Evolutionary conservation across 2,113 vertebrate species (phyloP), one percentile per base, ranked within the genome.

Genomic region (Malurus melanocephalus): DNA sequence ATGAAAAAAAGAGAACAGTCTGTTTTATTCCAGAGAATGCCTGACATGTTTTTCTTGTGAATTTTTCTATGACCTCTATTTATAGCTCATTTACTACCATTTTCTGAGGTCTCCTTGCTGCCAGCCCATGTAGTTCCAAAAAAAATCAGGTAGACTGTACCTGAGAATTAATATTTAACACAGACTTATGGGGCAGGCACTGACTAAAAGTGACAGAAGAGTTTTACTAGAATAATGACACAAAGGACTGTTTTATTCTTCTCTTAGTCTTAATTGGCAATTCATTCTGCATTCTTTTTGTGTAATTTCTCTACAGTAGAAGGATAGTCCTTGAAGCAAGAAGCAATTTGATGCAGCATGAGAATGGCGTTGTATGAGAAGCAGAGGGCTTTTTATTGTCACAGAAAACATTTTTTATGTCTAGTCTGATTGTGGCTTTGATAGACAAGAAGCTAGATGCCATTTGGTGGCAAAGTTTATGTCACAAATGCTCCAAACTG

Each of bases 261-360:
- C 51, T 88, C 28, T 62, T 62, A 66, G 43, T 51, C 71, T 55
- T 75, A 89, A 92, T 48, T 90, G 35, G 38, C 64, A 94, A 95
- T 91, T 85, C 9, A 1, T 23, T 80, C 16, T 57, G 43, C 60
- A 90, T 84, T n/a, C 19, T 71, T 87, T 90, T 85, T 65, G 38
- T 85, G 46, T 60, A 92, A 75, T 28, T 61, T 72, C 67, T 94
- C 69, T 91, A 68, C 69, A 79, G 67, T 27, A 73, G 52, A 91
- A 87, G 56, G 51, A 65, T 56, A 81, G 57, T 72, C 65, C 84
- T 95, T 85, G 60, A 95, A 92, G 65, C 32, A 94, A 94, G 48
- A 88, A 81, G 28, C 53, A 72, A 78, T 87, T 84, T 80, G 60
- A 86, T 35, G 65, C 12, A 60, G 21, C 15, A 17, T 64, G 26